phyloP scores from a whole-genome alignment of 2,797 vertebrate species.

The Mormyrops attenuatus region DNA sequence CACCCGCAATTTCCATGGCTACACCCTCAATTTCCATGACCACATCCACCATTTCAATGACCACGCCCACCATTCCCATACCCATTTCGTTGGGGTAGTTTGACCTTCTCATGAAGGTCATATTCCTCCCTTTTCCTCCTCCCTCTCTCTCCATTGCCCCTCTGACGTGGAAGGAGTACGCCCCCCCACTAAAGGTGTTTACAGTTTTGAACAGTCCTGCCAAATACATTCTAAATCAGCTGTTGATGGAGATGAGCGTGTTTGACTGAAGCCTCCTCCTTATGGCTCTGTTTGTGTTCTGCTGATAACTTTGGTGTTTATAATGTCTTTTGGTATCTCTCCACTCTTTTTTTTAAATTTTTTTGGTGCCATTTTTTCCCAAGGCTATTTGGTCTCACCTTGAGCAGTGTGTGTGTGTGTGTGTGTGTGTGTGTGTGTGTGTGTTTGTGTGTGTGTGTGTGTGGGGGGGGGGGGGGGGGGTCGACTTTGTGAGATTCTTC shows the following conservation, averaged over 20 bases:
- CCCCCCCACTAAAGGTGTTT: background rate
- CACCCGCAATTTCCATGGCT: background rate
- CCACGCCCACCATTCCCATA: background rate
- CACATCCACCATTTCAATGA: background rate
- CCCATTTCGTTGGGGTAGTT: background rate
- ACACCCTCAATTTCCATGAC: too few species aligned
- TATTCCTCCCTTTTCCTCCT: background rate
- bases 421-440: background rate
- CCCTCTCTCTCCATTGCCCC: background rate
- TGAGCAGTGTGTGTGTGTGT: background rate
- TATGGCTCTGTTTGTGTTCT: background rate
- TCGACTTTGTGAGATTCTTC: background rate
- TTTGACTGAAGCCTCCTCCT: background rate
- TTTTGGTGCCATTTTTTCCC: background rate
- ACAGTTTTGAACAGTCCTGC: slow-evolving; percentile 4
- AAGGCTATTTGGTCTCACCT: background rate
- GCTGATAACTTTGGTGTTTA: background rate
- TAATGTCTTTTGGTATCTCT: background rate
- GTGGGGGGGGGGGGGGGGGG: background rate
- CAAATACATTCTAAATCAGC: background rate
- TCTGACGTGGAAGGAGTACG: background rate
- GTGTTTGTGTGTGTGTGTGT: background rate
- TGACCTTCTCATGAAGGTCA: background rate
- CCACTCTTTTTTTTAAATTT: background rate
- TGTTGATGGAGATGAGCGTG: background rate